phyloP scores from a whole-genome alignment of 2,797 vertebrate genomes.

The Brachyalestes nurse region DNA sequence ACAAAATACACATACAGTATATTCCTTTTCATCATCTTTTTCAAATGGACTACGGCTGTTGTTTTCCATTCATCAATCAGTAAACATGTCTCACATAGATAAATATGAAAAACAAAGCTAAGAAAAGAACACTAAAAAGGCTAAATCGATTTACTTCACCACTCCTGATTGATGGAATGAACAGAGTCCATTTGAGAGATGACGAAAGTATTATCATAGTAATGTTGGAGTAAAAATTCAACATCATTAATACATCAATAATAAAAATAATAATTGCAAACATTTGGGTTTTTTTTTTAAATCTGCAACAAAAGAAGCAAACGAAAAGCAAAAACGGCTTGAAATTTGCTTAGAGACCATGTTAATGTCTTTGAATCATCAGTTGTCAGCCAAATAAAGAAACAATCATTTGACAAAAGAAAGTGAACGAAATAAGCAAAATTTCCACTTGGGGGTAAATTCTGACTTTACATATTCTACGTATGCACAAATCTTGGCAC shows the following conservation, averaged over 20 bases:
- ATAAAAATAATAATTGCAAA: background rate
- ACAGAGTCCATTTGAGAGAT: constrained; percentile 30
- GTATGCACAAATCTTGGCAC: background rate
- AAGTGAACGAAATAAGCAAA: constrained; percentile 8
- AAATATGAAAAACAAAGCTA: background rate
- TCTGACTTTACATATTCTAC: constrained; percentile 41
- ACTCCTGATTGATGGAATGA: constrained; percentile 29
- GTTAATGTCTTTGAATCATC: constrained; percentile 52
- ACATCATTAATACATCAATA: background rate
- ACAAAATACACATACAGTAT: background rate
- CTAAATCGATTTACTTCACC: background rate
- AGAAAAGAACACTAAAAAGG: background rate
- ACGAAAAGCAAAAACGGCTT: background rate
- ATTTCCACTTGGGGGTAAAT: constrained; percentile 43
- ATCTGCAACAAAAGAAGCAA: constrained; percentile 15
- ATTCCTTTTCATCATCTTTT: constrained; percentile 18
- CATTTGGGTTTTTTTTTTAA: background rate
- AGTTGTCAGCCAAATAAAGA: constrained; percentile 15
- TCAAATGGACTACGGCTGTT: constrained; percentile 26
- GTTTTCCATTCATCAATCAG: constrained; percentile 43
- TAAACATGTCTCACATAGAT: background rate
- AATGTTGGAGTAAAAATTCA: background rate
- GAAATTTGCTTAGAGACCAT: constrained; percentile 34
- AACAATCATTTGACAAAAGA: background rate
- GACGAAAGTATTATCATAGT: background rate